A percentile compares a stretch with the other conserved stretches of the same genome.
Evolutionary conservation across 2,797 vertebrate species (phyloP).

Genomic region (Trichosurus vulpecula): DNA sequence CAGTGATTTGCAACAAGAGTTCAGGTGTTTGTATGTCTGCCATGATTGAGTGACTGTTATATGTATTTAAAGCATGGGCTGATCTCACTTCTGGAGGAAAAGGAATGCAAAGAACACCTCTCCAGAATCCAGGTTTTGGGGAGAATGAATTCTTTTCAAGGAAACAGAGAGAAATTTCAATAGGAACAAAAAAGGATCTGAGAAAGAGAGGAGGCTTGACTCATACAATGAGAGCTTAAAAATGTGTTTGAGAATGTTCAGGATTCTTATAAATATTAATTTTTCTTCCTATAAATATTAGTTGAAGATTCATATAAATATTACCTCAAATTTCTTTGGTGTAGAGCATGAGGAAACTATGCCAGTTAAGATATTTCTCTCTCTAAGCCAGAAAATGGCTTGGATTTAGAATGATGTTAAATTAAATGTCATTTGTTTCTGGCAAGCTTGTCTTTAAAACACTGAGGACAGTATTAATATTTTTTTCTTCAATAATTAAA

Average conservation of each 20-base stretch:
- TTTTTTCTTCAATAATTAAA: background rate
- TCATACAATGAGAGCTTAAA: background rate
- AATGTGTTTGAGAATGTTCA: background rate
- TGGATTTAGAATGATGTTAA: background rate
- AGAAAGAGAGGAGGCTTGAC: background rate
- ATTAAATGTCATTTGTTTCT: background rate
- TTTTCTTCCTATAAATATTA: background rate
- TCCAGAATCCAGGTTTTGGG: background rate
- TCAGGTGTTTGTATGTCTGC: background rate
- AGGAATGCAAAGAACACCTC: background rate
- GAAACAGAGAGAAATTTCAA: background rate
- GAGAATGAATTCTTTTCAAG: background rate
- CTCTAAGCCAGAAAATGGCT: background rate
- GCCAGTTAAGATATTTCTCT: background rate
- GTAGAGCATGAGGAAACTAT: background rate
- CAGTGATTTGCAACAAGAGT: background rate
- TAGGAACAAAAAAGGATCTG: background rate
- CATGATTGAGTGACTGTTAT: background rate
- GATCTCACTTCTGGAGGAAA: background rate
- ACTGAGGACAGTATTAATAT: background rate
- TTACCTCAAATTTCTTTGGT: background rate
- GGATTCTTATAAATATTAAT: background rate
- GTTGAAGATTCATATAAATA: background rate
- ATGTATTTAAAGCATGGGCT: background rate
- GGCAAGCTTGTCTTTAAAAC: background rate